These are phyloP conservation scores for Thalassophryne amazonica DNA, from an alignment of 2,797 vertebrate genomes.

Conservation along the genomic window DNA sequence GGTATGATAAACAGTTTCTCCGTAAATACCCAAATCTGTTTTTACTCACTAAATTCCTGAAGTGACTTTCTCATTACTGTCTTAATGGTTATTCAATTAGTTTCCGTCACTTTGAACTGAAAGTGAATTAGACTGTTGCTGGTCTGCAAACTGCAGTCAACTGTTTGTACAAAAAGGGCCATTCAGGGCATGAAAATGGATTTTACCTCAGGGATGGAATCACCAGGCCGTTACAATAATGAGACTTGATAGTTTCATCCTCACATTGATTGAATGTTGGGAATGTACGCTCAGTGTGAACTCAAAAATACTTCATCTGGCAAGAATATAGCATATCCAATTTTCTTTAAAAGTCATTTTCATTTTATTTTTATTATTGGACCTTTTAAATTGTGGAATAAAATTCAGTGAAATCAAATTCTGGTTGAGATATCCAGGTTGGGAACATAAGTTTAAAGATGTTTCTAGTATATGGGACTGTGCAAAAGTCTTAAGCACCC, in stretches of 20 bases:
- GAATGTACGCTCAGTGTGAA: neutral
- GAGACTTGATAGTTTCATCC: constrained; percentile 16
- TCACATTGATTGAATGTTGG: constrained; percentile 6
- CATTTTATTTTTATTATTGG: too few relatives aligned
- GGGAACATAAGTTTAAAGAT: too few relatives aligned
- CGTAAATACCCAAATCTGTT: constrained; percentile 20
- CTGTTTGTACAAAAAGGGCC: constrained; percentile 41
- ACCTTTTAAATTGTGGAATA: neutral
- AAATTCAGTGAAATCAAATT: too few relatives aligned
- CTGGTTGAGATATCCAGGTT: too few relatives aligned
- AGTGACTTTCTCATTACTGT: constrained; percentile 31
- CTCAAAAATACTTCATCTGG: neutral
- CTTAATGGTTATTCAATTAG: constrained; percentile 48
- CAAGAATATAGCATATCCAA: neutral
- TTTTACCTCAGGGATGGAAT: constrained; percentile 46
- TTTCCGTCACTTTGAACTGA: constrained; percentile 38
- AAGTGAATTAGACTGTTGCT: constrained; percentile 37
- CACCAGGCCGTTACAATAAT: constrained; percentile 29
- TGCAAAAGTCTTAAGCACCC: too few relatives aligned
- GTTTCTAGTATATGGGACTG: too few relatives aligned
- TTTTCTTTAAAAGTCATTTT: too few relatives aligned
- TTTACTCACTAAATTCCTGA: constrained; percentile 31
- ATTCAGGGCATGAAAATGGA: constrained; percentile 32
- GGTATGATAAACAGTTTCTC: constrained; percentile 12
- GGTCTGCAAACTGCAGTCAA: constrained; percentile 30